A percentile compares a stretch with the other conserved stretches of the same genome.
Evolutionary conservation across 1,140 invertebrate genomes (phyloP).

Genomic region (Paramacrobiotus metropolitanus): DNA sequence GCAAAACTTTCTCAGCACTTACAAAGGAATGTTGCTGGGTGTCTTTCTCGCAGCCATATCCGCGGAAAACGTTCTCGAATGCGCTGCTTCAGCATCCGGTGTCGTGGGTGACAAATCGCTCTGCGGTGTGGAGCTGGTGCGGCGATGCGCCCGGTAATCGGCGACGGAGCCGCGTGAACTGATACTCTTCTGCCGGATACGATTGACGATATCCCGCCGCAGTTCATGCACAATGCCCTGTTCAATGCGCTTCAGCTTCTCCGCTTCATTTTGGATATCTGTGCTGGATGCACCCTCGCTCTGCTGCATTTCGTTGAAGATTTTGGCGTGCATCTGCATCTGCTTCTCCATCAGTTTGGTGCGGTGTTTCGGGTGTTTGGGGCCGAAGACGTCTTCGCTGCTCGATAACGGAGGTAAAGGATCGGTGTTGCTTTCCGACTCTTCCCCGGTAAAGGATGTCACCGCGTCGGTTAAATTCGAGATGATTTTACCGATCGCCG

Average conservation of each 20-base stretch:
- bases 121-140: not conserved
- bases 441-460: constrained; percentile 56
- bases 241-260: constrained; percentile 3
- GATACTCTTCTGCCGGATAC: constrained; percentile 34
- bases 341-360: constrained; percentile 14
- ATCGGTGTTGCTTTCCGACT: constrained; percentile 19
- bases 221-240: constrained; percentile 1
- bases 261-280: constrained; percentile 1
- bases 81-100: not conserved
- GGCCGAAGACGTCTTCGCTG: constrained; percentile 12
- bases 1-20: too few relatives aligned
- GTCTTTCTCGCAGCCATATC: not conserved
- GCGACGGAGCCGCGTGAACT: constrained; percentile 29
- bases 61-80: not conserved
- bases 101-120: not conserved
- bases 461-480: constrained; percentile 77
- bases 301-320: not conserved
- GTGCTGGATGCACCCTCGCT: not conserved
- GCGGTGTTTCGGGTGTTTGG: constrained; percentile 13
- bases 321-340: constrained; percentile 4
- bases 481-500: constrained; percentile 80
- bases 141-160: not conserved
- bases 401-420: too few relatives aligned
- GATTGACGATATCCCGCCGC: not conserved
- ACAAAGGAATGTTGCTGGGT: too few relatives aligned